Conservation (phyloP, 2,113 vertebrate genomes). For the Taurulus bubalis region DNA sequence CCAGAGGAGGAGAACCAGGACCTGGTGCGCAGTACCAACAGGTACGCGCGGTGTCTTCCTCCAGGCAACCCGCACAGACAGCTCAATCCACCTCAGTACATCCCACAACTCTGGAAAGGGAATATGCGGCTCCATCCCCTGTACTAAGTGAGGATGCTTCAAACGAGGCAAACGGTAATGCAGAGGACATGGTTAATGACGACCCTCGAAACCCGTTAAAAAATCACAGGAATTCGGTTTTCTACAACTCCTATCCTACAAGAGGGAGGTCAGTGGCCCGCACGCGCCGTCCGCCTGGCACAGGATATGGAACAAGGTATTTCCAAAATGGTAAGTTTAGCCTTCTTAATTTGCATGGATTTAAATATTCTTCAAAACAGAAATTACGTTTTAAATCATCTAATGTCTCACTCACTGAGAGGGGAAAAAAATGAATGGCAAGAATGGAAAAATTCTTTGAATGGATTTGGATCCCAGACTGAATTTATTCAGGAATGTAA, state of each 20-base stretch:
- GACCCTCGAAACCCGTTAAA: constrained; percentile 80
- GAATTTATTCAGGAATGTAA: constrained; percentile 38
- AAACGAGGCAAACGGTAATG: constrained; percentile 41
- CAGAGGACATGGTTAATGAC: constrained; percentile 75
- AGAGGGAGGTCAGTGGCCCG: constrained; percentile 61
- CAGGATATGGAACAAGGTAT: constrained; percentile 83
- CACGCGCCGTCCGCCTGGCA: constrained; percentile 71
- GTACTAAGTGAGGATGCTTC: constrained; percentile 18
- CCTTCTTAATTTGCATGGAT: neutral
- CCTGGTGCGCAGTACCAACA: constrained; percentile 36
- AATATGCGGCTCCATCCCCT: constrained; percentile 10
- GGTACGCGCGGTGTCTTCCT: constrained; percentile 37
- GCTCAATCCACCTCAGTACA: constrained; percentile 29
- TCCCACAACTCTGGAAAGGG: constrained; percentile 8
- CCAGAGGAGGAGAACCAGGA: constrained; percentile 15
- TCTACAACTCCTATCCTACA: constrained; percentile 81
- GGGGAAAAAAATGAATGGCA: neutral
- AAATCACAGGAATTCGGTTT: constrained; percentile 81
- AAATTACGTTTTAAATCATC: neutral
- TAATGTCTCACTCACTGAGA: neutral
- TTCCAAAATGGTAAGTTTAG: constrained; percentile 84
- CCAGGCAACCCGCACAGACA: constrained; percentile 41
- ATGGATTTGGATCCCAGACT: neutral
- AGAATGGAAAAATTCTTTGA: neutral
- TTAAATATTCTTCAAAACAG: neutral